These are phyloP conservation scores for Folsomia candida DNA, from an alignment of 2,888 invertebrate genomes.

Conservation along the genomic window DNA sequence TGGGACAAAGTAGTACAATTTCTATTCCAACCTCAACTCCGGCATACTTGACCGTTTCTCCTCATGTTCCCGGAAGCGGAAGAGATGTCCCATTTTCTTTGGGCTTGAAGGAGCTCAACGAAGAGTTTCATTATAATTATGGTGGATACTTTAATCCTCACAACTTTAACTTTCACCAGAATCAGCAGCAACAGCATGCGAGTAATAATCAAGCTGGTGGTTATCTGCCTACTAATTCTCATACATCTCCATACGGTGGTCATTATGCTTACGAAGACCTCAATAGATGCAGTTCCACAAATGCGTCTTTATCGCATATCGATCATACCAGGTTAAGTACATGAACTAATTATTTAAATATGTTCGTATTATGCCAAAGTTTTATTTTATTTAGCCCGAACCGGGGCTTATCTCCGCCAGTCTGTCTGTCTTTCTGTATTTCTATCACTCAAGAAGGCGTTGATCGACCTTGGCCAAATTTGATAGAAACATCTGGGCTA, in stretches of 20 bases:
- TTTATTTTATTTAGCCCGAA: too few species aligned
- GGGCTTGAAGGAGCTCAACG: not conserved
- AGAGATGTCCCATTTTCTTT: not conserved
- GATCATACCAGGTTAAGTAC: too few species aligned
- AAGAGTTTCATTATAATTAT: conserved; percentile 1
- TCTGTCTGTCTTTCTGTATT: too few species aligned
- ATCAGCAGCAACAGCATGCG: not conserved
- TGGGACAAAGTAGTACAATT: not conserved
- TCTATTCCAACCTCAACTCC: not conserved
- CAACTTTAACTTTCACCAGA: not conserved
- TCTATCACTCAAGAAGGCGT: too few species aligned
- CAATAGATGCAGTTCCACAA: too few species aligned
- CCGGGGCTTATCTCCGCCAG: too few species aligned
- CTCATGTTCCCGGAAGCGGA: not conserved
- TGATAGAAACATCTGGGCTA: too few species aligned
- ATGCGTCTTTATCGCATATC: too few species aligned
- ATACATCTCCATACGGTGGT: not conserved
- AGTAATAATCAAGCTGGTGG: not conserved
- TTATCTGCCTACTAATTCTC: not conserved
- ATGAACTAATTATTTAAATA: too few species aligned
- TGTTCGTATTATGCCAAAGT: too few species aligned
- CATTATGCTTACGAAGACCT: not conserved
- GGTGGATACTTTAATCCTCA: conserved; percentile 1
- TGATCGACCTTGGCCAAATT: too few species aligned
- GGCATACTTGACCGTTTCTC: not conserved